Evolutionary conservation across 2,113 vertebrate species (phyloP).

Genomic region (Cheirogaleus medius): DNA sequence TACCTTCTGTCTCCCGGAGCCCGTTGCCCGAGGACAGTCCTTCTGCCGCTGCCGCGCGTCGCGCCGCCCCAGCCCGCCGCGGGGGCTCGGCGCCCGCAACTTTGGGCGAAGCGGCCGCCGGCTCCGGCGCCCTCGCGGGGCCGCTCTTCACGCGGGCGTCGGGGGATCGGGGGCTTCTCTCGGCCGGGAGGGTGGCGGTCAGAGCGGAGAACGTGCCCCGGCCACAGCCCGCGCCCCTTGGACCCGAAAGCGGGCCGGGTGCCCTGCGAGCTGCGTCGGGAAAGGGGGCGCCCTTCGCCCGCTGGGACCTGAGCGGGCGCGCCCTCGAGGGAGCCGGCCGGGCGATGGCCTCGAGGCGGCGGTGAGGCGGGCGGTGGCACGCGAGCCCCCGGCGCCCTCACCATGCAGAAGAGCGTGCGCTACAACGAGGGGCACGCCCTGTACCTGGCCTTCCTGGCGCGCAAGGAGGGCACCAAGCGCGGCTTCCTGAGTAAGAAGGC

Average conservation of each 20-base stretch:
- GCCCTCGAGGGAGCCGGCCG: not conserved
- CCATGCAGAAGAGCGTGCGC: slow-evolving; percentile 97
- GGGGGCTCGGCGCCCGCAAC: slow-evolving; percentile 33
- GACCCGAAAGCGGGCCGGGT: not conserved
- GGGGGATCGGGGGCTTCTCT: not conserved
- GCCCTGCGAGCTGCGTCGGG: not conserved
- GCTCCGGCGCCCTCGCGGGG: not conserved
- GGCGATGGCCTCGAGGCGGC: not conserved
- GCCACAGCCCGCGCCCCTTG: not conserved
- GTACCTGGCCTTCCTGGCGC: slow-evolving; percentile 93
- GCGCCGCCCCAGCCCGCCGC: not conserved
- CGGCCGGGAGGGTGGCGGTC: not conserved
- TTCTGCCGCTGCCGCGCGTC: not conserved
- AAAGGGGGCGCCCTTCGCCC: slow-evolving; percentile 31
- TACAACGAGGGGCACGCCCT: slow-evolving; percentile 98
- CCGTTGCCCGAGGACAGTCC: slow-evolving; percentile 64
- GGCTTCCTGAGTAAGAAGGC: slow-evolving; percentile 96
- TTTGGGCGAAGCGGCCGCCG: not conserved
- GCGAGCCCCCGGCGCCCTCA: not conserved
- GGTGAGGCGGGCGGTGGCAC: not conserved
- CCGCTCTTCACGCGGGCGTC: not conserved
- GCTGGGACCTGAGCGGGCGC: not conserved
- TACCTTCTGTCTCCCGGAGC: slow-evolving; percentile 85
- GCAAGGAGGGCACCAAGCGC: slow-evolving; percentile 96
- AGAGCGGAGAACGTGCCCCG: not conserved